Evolutionary conservation across 2,113 vertebrate genomes (phyloP).

Genomic region (Peromyscus maniculatus): DNA sequence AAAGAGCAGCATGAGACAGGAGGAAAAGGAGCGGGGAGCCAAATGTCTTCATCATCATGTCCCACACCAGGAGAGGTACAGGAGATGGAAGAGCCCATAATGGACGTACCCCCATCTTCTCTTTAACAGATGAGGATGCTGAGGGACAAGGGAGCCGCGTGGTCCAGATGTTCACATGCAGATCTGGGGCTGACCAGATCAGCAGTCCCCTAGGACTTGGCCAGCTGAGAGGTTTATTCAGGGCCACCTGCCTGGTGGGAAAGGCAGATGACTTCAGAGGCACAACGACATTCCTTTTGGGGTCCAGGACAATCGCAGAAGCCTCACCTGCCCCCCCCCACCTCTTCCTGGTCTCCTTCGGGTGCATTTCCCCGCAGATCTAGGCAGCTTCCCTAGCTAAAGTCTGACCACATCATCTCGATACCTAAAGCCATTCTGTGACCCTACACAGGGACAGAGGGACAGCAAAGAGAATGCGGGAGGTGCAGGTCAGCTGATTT

Average conservation of each 20-base stretch:
- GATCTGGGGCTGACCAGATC: neutral
- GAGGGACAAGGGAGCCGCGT: neutral
- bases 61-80: neutral
- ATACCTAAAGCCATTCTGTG: neutral
- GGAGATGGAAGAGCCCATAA: neutral
- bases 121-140: neutral
- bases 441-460: neutral
- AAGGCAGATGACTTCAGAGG: neutral
- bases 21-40: neutral
- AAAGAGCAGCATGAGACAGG: neutral
- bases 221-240: neutral
- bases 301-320: neutral
- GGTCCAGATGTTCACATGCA: neutral
- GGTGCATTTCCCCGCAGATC: neutral
- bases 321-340: neutral
- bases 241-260: neutral
- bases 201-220: neutral
- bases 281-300: neutral
- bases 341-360: neutral
- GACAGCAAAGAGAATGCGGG: slow-evolving; percentile 7
- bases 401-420: neutral
- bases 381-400: neutral
- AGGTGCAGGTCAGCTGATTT: slow-evolving; percentile 33
- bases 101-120: neutral
- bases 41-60: neutral